Evolutionary conservation across 2,797 vertebrate genomes (phyloP).

Genomic region (Potorous gilbertii): DNA sequence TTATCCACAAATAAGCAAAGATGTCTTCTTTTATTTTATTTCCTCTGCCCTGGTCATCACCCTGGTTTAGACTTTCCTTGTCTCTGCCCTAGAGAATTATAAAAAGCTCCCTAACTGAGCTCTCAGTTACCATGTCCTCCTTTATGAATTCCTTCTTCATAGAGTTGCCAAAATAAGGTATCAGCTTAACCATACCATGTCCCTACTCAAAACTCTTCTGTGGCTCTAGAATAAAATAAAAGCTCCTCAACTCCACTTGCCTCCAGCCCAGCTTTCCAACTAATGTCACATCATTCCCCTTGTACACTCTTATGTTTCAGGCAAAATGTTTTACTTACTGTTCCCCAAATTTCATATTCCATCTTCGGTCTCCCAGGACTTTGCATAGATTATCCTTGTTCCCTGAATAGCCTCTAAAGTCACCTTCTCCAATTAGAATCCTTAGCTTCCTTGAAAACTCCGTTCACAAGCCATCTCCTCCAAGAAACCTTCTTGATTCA

Average conservation of each 20-base stretch:
- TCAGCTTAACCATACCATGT: not conserved
- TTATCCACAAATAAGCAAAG: not conserved
- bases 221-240: not conserved
- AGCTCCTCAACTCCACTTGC: not conserved
- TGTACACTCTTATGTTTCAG: not conserved
- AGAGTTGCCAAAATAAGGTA: not conserved
- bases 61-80: too few relatives aligned
- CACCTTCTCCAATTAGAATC: not conserved
- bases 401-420: not conserved
- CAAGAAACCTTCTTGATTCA: not conserved
- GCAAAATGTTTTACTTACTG: not conserved
- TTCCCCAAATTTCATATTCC: not conserved
- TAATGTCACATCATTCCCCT: too few relatives aligned
- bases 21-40: too few relatives aligned
- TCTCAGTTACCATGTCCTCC: too few relatives aligned
- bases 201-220: not conserved
- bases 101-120: too few relatives aligned
- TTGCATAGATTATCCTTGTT: not conserved
- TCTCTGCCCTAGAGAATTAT: too few relatives aligned
- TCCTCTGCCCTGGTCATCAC: too few relatives aligned
- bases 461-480: not conserved
- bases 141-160: not conserved
- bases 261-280: not conserved
- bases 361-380: not conserved
- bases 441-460: not conserved